phyloP scores from a whole-genome alignment of 2,113 vertebrate species.

The Chaetodon auriga region DNA sequence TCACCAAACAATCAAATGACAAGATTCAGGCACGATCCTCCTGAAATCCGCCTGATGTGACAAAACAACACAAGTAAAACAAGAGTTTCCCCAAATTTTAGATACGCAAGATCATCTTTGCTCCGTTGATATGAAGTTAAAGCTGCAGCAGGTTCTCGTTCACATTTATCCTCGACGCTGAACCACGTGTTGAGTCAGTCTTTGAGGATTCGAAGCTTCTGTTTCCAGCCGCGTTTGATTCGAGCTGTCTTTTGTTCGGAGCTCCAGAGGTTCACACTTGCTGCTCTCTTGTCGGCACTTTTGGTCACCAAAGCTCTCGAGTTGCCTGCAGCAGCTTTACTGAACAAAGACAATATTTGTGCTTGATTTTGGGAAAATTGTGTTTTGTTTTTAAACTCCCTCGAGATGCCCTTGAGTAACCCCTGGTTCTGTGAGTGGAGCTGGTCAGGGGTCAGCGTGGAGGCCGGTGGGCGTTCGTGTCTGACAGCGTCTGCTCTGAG shows the following conservation, averaged over 20 bases:
- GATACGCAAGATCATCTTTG: neutral
- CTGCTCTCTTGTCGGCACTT: too few relatives aligned
- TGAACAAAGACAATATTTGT: neutral
- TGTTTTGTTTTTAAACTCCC: too few relatives aligned
- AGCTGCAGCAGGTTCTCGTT: neutral
- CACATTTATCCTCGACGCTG: too few relatives aligned
- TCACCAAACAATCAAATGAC: conserved; percentile 5
- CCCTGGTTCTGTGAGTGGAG: too few relatives aligned
- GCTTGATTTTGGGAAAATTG: neutral
- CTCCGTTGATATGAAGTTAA: conserved; percentile 3
- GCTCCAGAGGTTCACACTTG: too few relatives aligned
- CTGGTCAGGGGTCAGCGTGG: too few relatives aligned
- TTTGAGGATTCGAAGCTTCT: too few relatives aligned
- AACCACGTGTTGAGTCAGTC: too few relatives aligned
- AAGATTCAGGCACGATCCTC: neutral
- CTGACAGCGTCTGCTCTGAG: too few relatives aligned
- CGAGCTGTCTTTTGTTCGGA: neutral
- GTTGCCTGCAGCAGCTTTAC: neutral
- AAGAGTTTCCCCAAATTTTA: neutral
- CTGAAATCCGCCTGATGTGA: neutral
- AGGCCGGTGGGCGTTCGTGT: too few relatives aligned
- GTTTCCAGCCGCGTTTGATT: too few relatives aligned
- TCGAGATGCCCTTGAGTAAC: too few relatives aligned
- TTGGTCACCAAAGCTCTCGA: neutral
- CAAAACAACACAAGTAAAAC: neutral